Conservation (phyloP, 2,797 vertebrate species). For the Kryptolebias ocellatus region DNA sequence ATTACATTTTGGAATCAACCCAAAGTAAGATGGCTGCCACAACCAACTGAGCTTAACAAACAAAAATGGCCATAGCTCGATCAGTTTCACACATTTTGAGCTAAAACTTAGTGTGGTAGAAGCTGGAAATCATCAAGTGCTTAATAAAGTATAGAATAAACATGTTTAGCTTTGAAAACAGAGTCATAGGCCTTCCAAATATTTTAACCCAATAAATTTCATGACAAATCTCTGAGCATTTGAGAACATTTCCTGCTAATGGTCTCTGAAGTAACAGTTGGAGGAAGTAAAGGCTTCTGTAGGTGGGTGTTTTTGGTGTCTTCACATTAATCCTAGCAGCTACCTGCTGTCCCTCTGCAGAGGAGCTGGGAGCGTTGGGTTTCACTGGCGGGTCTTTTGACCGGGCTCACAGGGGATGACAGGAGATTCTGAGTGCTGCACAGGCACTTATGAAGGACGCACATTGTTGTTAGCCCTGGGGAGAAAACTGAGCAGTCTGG, state of each 20-base stretch:
- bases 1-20: no score
- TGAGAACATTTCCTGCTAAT: not conserved
- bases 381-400: conserved; percentile 70
- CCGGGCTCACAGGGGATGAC: conserved; percentile 65
- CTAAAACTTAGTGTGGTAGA: no score
- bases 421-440: conserved; percentile 59
- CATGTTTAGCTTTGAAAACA: no score
- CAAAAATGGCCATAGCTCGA: no score
- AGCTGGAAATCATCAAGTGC: no score
- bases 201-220: not conserved
- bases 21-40: no score
- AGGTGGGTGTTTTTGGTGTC: conserved; percentile 24
- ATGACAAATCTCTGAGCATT: not conserved
- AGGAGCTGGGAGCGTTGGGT: conserved; percentile 57
- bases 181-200: not conserved
- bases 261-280: not conserved
- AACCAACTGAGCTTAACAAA: no score
- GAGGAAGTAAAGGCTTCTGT: conserved; percentile 1
- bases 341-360: conserved; percentile 41
- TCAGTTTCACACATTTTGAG: no score
- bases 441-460: conserved; percentile 75
- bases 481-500: conserved; percentile 80
- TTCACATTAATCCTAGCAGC: conserved; percentile 50
- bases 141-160: no score
- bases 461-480: conserved; percentile 76